phyloP scores from a whole-genome alignment of 2,797 vertebrate genomes.

The Gymnothorax javanicus region DNA sequence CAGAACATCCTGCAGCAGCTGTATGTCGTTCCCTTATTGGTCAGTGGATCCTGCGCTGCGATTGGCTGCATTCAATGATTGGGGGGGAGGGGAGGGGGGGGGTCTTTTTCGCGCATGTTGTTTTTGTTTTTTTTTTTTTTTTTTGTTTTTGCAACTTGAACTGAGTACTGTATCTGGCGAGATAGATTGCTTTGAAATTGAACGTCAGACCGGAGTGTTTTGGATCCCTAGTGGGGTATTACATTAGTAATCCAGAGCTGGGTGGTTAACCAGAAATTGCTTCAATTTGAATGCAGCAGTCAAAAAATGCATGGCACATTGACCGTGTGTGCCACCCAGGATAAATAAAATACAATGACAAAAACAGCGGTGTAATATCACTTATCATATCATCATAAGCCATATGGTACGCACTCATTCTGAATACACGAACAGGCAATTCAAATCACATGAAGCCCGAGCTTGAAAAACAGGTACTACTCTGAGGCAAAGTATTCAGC shows the following conservation, averaged over 20 bases:
- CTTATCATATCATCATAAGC: slow-evolving; percentile 4
- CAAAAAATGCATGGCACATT: not conserved
- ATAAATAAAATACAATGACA: not conserved
- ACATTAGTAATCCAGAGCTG: slow-evolving; percentile 6
- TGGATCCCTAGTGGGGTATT: not conserved
- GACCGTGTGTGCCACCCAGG: slow-evolving; percentile 1
- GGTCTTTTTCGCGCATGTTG: not conserved
- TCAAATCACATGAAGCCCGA: not conserved
- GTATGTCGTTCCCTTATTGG: not conserved
- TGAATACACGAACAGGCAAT: not conserved
- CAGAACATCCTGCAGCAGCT: not conserved
- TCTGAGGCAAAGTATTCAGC: not conserved
- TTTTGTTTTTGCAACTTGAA: no score
- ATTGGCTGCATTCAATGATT: not conserved
- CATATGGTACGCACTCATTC: not conserved
- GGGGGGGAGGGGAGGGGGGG: not conserved
- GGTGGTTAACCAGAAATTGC: slow-evolving; percentile 5
- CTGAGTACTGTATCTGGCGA: not conserved
- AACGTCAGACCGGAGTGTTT: not conserved
- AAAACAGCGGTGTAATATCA: not conserved
- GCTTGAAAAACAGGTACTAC: not conserved
- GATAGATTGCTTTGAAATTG: slow-evolving; percentile 4
- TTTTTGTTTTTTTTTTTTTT: not conserved
- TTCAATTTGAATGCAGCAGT: not conserved
- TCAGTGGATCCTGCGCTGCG: not conserved